These are phyloP conservation scores for Cyclura pinguis DNA, from an alignment of 2,797 vertebrate species.

Conservation along the genomic window DNA sequence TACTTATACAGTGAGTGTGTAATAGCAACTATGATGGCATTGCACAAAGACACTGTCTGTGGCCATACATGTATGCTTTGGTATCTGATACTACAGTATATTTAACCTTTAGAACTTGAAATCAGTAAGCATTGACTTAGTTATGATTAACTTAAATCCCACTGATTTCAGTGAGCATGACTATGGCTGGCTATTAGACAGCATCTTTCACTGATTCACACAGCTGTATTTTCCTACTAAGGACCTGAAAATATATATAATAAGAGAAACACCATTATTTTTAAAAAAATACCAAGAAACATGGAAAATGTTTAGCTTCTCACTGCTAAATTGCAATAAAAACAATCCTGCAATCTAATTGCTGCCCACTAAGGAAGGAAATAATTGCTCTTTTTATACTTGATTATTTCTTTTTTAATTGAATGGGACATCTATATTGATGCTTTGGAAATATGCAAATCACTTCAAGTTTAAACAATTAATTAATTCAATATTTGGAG, in stretches of 20 bases:
- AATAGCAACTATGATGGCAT: background rate
- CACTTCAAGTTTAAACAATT: conserved; percentile 6
- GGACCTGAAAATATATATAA: background rate
- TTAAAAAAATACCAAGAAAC: conserved; percentile 31
- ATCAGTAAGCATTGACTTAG: background rate
- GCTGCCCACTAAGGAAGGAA: conserved; percentile 53
- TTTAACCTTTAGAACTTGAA: background rate
- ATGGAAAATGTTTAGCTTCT: conserved; percentile 36
- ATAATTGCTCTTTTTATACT: conserved; percentile 55
- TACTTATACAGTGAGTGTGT: background rate
- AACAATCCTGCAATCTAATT: conserved; percentile 59
- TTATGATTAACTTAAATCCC: background rate
- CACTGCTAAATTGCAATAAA: conserved; percentile 15
- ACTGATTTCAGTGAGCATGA: background rate
- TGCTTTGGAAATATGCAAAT: conserved; percentile 44
- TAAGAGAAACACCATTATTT: conserved; percentile 12
- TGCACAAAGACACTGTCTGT: background rate
- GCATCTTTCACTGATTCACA: conserved; percentile 32
- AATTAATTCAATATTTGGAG: conserved; percentile 23
- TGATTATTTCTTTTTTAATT: conserved; percentile 46
- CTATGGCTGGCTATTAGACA: too few species aligned
- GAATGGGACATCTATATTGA: conserved; percentile 31
- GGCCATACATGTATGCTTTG: background rate
- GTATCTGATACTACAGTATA: background rate
- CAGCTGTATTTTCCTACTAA: conserved; percentile 10